These are phyloP conservation scores for Phenganax subtilis DNA, from an alignment of 92 coral and sea anemone species.

Conservation along the genomic window DNA sequence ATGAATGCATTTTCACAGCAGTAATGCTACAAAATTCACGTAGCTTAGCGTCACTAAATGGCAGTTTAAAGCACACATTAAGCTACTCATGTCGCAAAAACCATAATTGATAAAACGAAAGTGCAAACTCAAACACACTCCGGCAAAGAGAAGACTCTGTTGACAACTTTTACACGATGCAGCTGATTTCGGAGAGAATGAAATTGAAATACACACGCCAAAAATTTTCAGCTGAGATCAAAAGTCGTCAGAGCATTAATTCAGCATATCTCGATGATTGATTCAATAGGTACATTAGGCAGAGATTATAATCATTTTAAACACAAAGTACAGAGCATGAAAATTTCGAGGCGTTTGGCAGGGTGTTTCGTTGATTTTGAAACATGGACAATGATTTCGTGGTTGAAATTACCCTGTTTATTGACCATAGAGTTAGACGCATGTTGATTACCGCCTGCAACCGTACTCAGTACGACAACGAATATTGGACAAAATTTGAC, in stretches of 20 bases:
- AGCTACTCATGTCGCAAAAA: constrained; percentile 15
- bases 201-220: neutral
- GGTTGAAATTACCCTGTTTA: neutral
- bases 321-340: neutral
- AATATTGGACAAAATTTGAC: neutral
- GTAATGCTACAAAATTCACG: constrained; percentile 18
- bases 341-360: neutral
- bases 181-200: neutral
- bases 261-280: constrained; percentile 12
- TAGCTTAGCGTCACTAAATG: neutral
- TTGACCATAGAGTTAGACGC: neutral
- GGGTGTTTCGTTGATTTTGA: neutral
- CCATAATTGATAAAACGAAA: constrained; percentile 2
- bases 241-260: constrained; percentile 8
- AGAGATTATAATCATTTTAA: neutral
- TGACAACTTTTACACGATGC: neutral
- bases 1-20: constrained; percentile 16
- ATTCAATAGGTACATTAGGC: neutral
- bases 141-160: neutral
- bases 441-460: neutral
- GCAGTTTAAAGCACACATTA: constrained; percentile 11
- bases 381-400: no score
- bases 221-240: constrained; percentile 8
- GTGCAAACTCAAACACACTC: neutral
- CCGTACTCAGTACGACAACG: neutral